Evolutionary conservation across 2,888 invertebrate species (phyloP).

Genomic region (Ennomos fuscantarius): DNA sequence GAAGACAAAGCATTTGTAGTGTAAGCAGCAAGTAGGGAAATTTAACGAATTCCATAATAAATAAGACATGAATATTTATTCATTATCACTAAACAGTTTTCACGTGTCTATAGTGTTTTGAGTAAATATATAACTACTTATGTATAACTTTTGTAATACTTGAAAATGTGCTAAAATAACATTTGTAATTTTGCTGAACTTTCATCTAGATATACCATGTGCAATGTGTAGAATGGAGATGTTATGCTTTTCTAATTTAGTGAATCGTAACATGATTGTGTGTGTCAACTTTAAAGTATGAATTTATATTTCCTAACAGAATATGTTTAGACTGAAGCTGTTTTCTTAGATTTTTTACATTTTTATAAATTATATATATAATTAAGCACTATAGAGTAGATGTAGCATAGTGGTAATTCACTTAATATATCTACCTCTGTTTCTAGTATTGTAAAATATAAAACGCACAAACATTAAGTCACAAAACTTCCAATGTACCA

Average conservation of each 20-base stretch:
- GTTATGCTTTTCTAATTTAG: too few species aligned
- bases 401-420: constrained; percentile 36
- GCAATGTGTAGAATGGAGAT: too few species aligned
- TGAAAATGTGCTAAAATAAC: constrained; percentile 27
- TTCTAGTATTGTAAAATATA: constrained; percentile 21
- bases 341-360: constrained; percentile 11
- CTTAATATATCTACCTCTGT: constrained; percentile 37
- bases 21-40: too few species aligned
- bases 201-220: too few species aligned
- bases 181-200: neutral
- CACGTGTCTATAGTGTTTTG: neutral
- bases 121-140: too few species aligned
- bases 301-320: neutral
- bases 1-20: too few species aligned
- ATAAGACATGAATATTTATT: neutral
- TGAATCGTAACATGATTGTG: neutral
- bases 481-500: constrained; percentile 26
- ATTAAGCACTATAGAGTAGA: constrained; percentile 35
- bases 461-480: constrained; percentile 46
- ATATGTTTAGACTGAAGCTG: constrained; percentile 12
- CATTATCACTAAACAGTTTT: neutral
- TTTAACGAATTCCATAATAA: too few species aligned
- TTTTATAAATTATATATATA: too few species aligned
- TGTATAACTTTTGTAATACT: neutral
- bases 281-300: neutral